phyloP scores from a whole-genome alignment of 2,113 vertebrate species.

The Phocoena sinus region DNA sequence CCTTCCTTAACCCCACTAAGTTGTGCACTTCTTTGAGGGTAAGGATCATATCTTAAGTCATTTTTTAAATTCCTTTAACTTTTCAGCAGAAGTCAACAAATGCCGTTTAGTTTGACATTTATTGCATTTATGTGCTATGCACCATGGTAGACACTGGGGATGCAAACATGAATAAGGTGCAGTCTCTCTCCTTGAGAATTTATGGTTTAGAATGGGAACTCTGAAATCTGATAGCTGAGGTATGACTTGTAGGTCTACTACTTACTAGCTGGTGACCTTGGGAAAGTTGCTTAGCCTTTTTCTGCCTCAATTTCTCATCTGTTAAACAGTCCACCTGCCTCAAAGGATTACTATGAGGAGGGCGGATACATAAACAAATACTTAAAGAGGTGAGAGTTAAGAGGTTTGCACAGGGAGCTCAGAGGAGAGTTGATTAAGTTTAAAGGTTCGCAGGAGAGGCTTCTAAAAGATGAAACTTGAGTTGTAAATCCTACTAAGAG shows the following conservation, averaged over 20 bases:
- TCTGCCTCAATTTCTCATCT: background rate
- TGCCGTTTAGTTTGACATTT: background rate
- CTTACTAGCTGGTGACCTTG: background rate
- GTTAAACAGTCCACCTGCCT: background rate
- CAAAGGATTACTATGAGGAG: background rate
- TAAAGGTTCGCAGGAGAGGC: background rate
- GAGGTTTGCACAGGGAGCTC: background rate
- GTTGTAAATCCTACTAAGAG: background rate
- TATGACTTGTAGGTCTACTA: background rate
- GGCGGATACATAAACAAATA: background rate
- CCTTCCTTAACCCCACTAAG: background rate
- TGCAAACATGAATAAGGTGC: background rate
- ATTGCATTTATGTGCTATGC: background rate
- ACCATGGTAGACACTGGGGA: background rate
- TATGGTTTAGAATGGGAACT: background rate
- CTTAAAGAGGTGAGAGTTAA: background rate
- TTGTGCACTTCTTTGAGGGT: background rate
- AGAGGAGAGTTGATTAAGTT: background rate
- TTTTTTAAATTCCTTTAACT: background rate
- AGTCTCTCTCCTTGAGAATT: background rate
- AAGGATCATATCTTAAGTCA: background rate
- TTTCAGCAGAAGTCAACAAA: conserved; percentile 10
- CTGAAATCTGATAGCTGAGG: background rate
- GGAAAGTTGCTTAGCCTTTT: background rate
- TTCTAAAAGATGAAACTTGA: background rate